phyloP scores from a whole-genome alignment of 1,140 invertebrate species.

The Neuroterus valhalla region DNA sequence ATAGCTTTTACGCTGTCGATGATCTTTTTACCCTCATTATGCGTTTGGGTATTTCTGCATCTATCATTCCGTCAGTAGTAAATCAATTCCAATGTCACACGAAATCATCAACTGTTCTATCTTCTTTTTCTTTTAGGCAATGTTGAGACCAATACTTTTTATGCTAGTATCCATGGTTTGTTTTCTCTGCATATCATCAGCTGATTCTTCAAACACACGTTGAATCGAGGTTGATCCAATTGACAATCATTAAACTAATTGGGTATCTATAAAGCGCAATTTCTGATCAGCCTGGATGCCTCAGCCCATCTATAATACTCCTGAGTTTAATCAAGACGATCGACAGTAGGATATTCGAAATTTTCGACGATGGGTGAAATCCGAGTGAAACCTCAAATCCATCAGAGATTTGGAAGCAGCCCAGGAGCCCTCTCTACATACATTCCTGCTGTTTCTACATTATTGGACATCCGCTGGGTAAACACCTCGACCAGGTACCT shows the following conservation, averaged over 20 bases:
- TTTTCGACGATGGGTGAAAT: slow-evolving; percentile 19
- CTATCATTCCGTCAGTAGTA: too few species aligned
- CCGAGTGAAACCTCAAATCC: slow-evolving; percentile 21
- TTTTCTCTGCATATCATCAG: too few species aligned
- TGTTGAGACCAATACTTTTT: too few species aligned
- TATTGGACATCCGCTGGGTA: slow-evolving; percentile 21
- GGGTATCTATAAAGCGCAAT: not conserved
- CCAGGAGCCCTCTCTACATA: slow-evolving; percentile 16
- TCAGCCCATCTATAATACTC: not conserved
- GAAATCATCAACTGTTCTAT: too few species aligned
- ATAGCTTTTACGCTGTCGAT: too few species aligned
- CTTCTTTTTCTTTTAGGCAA: too few species aligned
- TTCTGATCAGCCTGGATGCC: not conserved
- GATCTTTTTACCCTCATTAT: too few species aligned
- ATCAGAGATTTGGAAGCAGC: slow-evolving; percentile 21
- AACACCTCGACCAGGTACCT: slow-evolving; percentile 14
- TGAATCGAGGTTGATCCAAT: not conserved
- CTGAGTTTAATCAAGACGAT: slow-evolving; percentile 18
- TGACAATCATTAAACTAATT: not conserved
- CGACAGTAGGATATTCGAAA: slow-evolving; percentile 14
- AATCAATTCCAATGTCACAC: too few species aligned
- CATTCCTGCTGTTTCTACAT: slow-evolving; percentile 17
- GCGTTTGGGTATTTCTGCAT: too few species aligned
- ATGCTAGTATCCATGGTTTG: too few species aligned
- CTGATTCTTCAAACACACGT: too few species aligned